Percentiles rank a stretch among this genome's conserved stretches.
Evolutionary conservation across 1,140 invertebrate species (phyloP).

Genomic region (Hyles vespertilio): DNA sequence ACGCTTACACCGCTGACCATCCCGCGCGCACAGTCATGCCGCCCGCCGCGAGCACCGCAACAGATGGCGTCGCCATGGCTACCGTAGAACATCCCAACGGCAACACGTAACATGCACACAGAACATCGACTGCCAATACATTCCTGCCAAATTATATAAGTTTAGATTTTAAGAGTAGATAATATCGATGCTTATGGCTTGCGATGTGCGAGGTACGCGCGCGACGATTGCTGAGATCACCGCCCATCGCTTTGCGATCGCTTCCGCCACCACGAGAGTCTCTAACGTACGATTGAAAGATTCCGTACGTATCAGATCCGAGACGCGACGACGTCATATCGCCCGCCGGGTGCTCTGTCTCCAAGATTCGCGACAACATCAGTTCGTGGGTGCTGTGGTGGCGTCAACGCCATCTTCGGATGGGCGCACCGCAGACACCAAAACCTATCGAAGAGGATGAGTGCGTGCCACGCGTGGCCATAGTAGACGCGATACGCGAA

Average conservation of each 20-base stretch:
- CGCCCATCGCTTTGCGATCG: conserved; percentile 23
- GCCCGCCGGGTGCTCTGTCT: conserved; percentile 31
- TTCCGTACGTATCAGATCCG: conserved; percentile 14
- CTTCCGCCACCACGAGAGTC: conserved; percentile 7
- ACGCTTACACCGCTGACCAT: conserved; percentile 63
- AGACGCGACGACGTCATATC: conserved; percentile 22
- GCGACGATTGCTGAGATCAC: conserved; percentile 19
- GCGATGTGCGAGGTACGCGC: conserved; percentile 20
- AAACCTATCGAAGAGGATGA: conserved; percentile 63
- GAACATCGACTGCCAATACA: conserved; percentile 41
- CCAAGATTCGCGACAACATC: conserved; percentile 70
- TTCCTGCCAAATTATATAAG: conserved; percentile 59
- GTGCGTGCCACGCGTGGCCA: conserved; percentile 48
- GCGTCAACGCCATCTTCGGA: conserved; percentile 69
- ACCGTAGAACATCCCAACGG: conserved; percentile 29
- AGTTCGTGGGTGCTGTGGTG: conserved; percentile 71
- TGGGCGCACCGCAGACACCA: conserved; percentile 70
- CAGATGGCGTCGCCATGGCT: conserved; percentile 32
- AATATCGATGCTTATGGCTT: conserved; percentile 40
- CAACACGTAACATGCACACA: conserved; percentile 45
- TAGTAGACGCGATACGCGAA: conserved; percentile 46
- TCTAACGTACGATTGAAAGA: conserved; percentile 6
- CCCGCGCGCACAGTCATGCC: conserved; percentile 48
- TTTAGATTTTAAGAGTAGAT: conserved; percentile 30
- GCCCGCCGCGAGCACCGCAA: conserved; percentile 29